Evolutionary conservation across 1,140 invertebrate genomes (phyloP).

Genomic region (Zaprionus camerounensis): DNA sequence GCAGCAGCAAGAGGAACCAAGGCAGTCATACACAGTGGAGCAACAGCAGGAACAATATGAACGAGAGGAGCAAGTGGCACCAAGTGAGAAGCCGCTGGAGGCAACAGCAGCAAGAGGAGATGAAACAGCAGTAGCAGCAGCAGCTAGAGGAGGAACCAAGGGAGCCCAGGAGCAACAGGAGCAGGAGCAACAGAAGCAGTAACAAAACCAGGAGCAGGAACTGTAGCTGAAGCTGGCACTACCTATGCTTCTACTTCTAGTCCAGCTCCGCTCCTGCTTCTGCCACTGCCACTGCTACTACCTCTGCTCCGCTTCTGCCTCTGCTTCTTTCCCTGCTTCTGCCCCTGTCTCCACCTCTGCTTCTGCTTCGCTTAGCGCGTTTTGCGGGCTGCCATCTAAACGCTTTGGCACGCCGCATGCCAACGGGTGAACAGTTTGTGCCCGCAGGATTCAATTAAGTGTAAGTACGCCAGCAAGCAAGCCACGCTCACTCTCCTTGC

Average conservation of each 20-base stretch:
- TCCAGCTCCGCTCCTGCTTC: too few relatives aligned
- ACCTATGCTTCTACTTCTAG: too few relatives aligned
- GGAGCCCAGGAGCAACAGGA: neutral
- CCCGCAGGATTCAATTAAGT: slow-evolving; percentile 82
- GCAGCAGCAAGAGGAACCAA: too few relatives aligned
- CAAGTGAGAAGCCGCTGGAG: too few relatives aligned
- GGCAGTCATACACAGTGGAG: too few relatives aligned
- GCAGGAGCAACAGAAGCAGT: too few relatives aligned
- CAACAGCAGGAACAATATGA: too few relatives aligned
- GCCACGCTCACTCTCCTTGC: neutral
- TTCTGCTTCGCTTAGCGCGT: neutral
- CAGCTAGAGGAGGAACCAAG: too few relatives aligned
- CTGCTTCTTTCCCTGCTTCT: neutral
- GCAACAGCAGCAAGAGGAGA: too few relatives aligned
- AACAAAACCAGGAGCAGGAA: neutral
- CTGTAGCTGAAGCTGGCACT: neutral
- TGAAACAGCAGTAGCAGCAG: neutral
- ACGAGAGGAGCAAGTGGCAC: too few relatives aligned
- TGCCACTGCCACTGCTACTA: neutral
- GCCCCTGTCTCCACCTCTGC: too few relatives aligned
- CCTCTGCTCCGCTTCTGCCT: neutral
- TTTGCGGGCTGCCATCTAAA: slow-evolving; percentile 62
- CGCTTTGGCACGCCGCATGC: slow-evolving; percentile 75
- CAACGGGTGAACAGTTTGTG: slow-evolving; percentile 52
- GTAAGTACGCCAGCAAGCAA: slow-evolving; percentile 63